phyloP scores from a whole-genome alignment of 1,140 invertebrate species.

The Helicorthomorpha holstii region DNA sequence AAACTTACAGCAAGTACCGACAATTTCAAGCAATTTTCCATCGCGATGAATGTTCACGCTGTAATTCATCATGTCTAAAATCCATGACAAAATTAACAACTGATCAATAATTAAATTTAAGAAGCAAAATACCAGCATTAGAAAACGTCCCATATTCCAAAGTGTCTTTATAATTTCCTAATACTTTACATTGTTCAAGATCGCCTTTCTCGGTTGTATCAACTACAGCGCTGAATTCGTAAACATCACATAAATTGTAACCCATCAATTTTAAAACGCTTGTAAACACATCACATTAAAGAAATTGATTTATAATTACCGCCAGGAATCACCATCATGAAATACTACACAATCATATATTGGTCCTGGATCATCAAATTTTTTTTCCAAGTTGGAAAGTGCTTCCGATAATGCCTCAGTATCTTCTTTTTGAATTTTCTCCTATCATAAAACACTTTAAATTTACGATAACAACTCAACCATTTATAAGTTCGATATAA shows the following conservation, averaged over 20 bases:
- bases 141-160: slow-evolving; percentile 62
- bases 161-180: slow-evolving; percentile 72
- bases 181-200: slow-evolving; percentile 46
- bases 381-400: slow-evolving; percentile 62
- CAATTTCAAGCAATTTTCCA: slow-evolving; percentile 81
- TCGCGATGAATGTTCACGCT: slow-evolving; percentile 85
- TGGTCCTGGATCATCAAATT: slow-evolving; percentile 68
- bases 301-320: slow-evolving; percentile 30
- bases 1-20: slow-evolving; percentile 75
- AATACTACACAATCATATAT: slow-evolving; percentile 88
- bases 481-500: too few species aligned
- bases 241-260: neutral
- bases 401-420: slow-evolving; percentile 69
- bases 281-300: neutral
- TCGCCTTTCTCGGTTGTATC: slow-evolving; percentile 73
- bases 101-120: slow-evolving; percentile 3
- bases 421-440: slow-evolving; percentile 79
- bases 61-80: slow-evolving; percentile 62
- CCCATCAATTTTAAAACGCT: slow-evolving; percentile 6
- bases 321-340: slow-evolving; percentile 62
- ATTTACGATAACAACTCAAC: slow-evolving; percentile 3
- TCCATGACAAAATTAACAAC: neutral
- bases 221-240: slow-evolving; percentile 50
- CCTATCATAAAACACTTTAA: slow-evolving; percentile 26
- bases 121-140: slow-evolving; percentile 23